These are phyloP conservation scores for Pteruthius melanotis DNA, from an alignment of 2,113 vertebrate genomes.

Conservation along the genomic window DNA sequence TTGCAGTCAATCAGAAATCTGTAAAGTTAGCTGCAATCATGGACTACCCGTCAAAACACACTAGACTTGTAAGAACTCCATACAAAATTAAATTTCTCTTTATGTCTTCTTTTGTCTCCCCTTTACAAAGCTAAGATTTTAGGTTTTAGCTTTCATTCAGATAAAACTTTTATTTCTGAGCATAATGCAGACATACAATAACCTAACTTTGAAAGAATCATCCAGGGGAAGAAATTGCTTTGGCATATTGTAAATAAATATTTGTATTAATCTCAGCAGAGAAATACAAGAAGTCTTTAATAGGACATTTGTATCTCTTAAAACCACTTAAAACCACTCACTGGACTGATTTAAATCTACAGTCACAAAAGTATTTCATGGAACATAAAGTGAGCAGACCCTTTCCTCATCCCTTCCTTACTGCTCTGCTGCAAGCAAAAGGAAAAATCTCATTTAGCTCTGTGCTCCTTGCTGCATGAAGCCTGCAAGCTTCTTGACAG, in stretches of 20 bases:
- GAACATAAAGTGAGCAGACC: not conserved
- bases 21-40: not conserved
- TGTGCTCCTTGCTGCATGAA: not conserved
- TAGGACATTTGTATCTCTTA: not conserved
- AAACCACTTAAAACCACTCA: not conserved
- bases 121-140: not conserved
- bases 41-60: not conserved
- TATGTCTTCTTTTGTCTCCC: not conserved
- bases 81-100: not conserved
- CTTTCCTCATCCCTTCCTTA: not conserved
- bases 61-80: not conserved
- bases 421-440: not conserved
- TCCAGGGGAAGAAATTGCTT: not conserved
- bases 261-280: not conserved
- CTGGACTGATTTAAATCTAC: not conserved
- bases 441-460: conserved; percentile 8
- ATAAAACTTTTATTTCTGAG: not conserved
- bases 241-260: not conserved
- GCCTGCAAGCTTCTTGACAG: conserved; percentile 26
- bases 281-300: not conserved
- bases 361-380: not conserved
- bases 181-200: not conserved
- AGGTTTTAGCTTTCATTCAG: not conserved
- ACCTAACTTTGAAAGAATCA: not conserved
- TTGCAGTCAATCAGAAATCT: not conserved